These are phyloP conservation scores for Petrolisthes cinctipes DNA, from an alignment of 2,888 invertebrate species.

Conservation along the genomic window DNA sequence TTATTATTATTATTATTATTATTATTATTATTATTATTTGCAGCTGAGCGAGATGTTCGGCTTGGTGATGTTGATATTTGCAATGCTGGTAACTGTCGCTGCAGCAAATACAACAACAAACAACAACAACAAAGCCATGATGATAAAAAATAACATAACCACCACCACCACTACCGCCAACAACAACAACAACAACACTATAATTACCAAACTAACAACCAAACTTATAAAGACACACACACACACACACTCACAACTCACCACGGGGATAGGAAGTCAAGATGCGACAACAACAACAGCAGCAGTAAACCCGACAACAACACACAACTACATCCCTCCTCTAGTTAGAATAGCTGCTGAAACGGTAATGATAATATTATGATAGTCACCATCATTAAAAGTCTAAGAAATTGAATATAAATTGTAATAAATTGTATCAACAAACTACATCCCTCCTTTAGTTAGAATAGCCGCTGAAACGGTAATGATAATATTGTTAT, in stretches of 20 bases:
- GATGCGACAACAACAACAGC: no score
- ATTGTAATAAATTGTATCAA: no score
- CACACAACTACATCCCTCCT: no score
- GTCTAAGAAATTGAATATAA: no score
- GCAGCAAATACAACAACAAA: background rate
- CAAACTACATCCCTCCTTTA: no score
- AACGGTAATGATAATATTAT: no score
- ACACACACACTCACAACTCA: background rate
- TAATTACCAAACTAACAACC: background rate
- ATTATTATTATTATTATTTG: background rate
- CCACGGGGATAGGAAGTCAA: no score
- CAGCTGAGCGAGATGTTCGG: background rate
- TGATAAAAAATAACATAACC: background rate
- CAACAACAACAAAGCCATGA: background rate
- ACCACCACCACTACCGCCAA: background rate
- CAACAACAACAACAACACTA: background rate
- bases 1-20: background rate
- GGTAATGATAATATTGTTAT: no score
- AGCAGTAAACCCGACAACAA: no score
- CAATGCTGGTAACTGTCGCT: background rate
- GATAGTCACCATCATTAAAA: no score
- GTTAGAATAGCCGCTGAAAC: no score
- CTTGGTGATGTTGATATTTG: background rate
- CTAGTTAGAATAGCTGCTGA: no score
- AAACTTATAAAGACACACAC: background rate